Conservation (phyloP, 2,113 vertebrate genomes). For the Thamnophis sirtalis region DNA sequence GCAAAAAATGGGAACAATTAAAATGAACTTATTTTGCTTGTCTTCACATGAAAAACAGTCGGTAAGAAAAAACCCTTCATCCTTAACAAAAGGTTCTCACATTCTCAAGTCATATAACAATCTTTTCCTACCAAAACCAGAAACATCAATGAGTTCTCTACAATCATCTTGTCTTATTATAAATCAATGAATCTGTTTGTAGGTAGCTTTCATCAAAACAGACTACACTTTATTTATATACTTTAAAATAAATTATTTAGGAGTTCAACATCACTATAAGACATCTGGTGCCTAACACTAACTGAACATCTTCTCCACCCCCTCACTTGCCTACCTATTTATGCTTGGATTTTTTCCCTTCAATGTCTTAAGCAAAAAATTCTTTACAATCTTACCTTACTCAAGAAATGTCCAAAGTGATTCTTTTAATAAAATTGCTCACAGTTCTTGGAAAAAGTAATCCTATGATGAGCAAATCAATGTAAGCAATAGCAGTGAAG, state of each 20-base stretch:
- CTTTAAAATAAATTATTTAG: background rate
- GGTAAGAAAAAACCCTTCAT: background rate
- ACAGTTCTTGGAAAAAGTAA: background rate
- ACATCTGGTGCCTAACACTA: background rate
- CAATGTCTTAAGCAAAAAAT: background rate
- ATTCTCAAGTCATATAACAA: background rate
- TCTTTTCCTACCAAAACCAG: background rate
- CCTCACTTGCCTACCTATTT: background rate
- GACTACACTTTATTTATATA: background rate
- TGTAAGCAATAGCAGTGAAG: background rate
- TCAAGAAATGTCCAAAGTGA: background rate
- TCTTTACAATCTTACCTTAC: background rate
- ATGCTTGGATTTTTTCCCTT: background rate
- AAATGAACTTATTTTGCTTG: background rate
- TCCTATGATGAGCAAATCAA: background rate
- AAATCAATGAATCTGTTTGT: background rate
- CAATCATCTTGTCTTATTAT: background rate
- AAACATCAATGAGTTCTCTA: background rate
- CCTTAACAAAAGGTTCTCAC: background rate
- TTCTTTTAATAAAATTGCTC: background rate
- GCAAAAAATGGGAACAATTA: background rate
- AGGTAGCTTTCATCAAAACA: background rate
- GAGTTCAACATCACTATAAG: background rate
- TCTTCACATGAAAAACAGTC: background rate
- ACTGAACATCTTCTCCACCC: background rate